Base-by-base conservation (phyloP, 2,797 vertebrate species). In the Pterois miles region DNA sequence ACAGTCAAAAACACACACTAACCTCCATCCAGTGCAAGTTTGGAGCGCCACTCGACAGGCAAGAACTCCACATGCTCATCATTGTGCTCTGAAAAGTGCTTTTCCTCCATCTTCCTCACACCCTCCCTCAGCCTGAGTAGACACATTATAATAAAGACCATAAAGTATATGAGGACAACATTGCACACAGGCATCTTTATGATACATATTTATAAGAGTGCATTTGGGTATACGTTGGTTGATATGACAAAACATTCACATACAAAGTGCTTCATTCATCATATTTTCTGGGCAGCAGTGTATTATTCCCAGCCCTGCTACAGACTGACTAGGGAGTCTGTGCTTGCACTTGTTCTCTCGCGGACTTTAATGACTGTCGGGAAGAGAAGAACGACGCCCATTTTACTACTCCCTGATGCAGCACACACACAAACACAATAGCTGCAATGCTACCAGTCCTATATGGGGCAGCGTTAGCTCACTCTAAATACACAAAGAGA, bases 21-120 rank as follows among this genome's bases (percentile, higher is more conserved):
- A 99, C 98, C 98, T 96, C 98, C 98, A 80, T 99, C 98, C 33
- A 99, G 96, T 65, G 96, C 87, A 27, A 99, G 96, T 84, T 98
- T 99, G 36, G 98, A 99, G 63, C 98, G 94, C 98, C 98, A 99
- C 87, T 99, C 98, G 38, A 99, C 98, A 0, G 98, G 98, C 27
- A 99, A 95, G 88, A 99, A 99, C 91, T 99, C 98, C 76, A 98
- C 98, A 4, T 98, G 98, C 78, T 96, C 96, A 0, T 97, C 96
- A 29, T 94, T 96, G 88, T 97, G 95, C 65, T 97, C 96, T 14
- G 94, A 92, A 94, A 98, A 99, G 93, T 99, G 98, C 65, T 96
- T 98, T 85, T 99, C 98, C 93, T 99, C 98, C 95, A 99, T 96
- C 93, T 98, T 99, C 72, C 97, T 96, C 60, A 97, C 98, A 14